Evolutionary conservation across 2,888 invertebrate genomes (phyloP), one percentile per base, ranked within the genome.

Genomic region (Heliconius hortense): DNA sequence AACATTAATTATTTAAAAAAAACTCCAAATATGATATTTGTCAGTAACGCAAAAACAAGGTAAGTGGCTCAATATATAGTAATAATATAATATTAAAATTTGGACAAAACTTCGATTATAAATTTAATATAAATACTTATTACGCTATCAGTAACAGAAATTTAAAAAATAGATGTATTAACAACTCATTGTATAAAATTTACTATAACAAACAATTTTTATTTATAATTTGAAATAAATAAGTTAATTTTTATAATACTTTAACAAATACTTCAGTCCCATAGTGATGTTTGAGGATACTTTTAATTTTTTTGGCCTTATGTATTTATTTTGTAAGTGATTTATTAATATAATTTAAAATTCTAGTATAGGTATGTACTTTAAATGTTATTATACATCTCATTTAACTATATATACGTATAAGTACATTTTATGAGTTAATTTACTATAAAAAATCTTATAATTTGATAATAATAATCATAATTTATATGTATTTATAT

Each of bases 211-310:
- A 68, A 53, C 28, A 28, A 53, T 28, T 31, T 31, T 18, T 7
- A 56, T 31, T 13, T 56, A 53, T 13, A 31, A 56, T 69, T 48
- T 56, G 56, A 56, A 56, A 56, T 53, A 66, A 64, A 69, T 31
- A 35, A 69, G 15, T n/a, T 8, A 56, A 35, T 31, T 56, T 10
- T 56, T 31, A 15, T 69, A 69, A 69, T 69, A 69, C 69, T 69
- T 56, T 35, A n/a, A 69, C 69, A 35, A 69, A 69, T 69, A 69
- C 69, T 56, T 56, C 5, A 56, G 56, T 69, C 35, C 39, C 24
- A 5, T 63, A 8, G 3, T 24, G 39, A n/a, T 35, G 15, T 69
- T 28, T 28, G 48, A 21, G 18, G 11, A 21, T 21, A 18, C 7
- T 31, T 31, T 31, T 31, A 31, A 18, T 64, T 35, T 35, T 21